Conservation (phyloP, 1,140 invertebrate species). For the Solenopsis invicta region DNA sequence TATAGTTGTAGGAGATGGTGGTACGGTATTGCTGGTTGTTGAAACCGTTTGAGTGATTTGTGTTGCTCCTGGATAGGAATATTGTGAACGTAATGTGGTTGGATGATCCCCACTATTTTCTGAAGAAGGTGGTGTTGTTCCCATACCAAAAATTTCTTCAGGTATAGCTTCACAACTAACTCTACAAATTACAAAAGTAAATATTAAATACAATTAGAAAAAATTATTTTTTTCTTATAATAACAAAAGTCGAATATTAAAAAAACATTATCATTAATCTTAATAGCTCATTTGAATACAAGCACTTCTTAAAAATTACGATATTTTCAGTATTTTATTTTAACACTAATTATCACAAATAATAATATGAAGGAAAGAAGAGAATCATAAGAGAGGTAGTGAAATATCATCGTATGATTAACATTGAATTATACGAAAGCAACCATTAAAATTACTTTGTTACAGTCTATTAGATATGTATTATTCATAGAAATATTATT, state of each 20-base stretch:
- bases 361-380: not conserved
- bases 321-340: not conserved
- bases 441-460: no score
- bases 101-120: conserved; percentile 81
- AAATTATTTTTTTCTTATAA: not conserved
- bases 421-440: no score
- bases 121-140: conserved; percentile 88
- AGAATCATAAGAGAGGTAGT: no score
- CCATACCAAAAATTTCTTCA: conserved; percentile 92
- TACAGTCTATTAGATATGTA: no score
- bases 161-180: conserved; percentile 96
- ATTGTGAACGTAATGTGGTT: conserved; percentile 80
- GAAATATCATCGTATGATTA: no score
- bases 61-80: conserved; percentile 81
- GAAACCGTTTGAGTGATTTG: conserved; percentile 77
- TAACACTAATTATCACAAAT: not conserved
- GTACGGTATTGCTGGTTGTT: conserved; percentile 81
- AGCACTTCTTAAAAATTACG: not conserved
- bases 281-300: conserved; percentile 8
- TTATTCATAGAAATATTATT: no score
- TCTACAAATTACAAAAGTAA: conserved; percentile 78
- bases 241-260: not conserved
- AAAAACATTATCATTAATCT: not conserved
- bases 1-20: conserved; percentile 82
- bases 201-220: not conserved